Evolutionary conservation across 64 coral and sea anemone species (phyloP), one percentile per base, ranked within the genome.

Genomic region (Acropora yongei): DNA sequence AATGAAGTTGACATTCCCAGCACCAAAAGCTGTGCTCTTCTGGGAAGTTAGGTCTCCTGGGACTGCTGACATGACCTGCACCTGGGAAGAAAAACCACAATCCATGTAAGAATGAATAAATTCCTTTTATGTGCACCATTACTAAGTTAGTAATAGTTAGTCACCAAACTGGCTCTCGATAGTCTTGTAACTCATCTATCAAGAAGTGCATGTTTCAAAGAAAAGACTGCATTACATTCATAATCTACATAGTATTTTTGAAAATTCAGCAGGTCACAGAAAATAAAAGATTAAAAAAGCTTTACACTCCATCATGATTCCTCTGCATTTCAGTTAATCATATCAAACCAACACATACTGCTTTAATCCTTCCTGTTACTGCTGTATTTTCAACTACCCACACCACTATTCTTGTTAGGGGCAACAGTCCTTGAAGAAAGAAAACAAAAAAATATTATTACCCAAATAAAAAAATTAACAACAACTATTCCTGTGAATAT

Each of bases 21-120:
- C 40, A 16, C 9, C 80, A 68, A 45, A 14, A 18, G 45, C 2
- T 4, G 10, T 14, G 6, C 41, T 17, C 45, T 20, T 11, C 12
- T 41, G 13, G 8, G 16, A 61, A 67, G 63, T 13, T 2, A 46
- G 18, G 57, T 46, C 42, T 48, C 81, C 65, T 19, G 44, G 44
- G 66, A 63, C n/a, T 3, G 16, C 71, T 0, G 67, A 13, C 71
- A 18, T 69, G 14, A 84, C 49, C 42, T 14, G 1, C 9, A 46
- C 67, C 81, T 84, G 44, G n/a, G 43, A 84, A n/a, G 11, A 47
- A 69, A 63, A 63, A 14, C 4, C 51, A 83, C 14, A 83, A 80
- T 42, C 73, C 14, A 2, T 43, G 73, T 75, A 41, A 75, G 30
- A 30, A 30, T 30, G 30, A 30, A 30, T 30, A 30, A 30, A 30